Evolutionary conservation across 1,140 invertebrate genomes (phyloP).

Genomic region (Dendrolimus kikuchii): DNA sequence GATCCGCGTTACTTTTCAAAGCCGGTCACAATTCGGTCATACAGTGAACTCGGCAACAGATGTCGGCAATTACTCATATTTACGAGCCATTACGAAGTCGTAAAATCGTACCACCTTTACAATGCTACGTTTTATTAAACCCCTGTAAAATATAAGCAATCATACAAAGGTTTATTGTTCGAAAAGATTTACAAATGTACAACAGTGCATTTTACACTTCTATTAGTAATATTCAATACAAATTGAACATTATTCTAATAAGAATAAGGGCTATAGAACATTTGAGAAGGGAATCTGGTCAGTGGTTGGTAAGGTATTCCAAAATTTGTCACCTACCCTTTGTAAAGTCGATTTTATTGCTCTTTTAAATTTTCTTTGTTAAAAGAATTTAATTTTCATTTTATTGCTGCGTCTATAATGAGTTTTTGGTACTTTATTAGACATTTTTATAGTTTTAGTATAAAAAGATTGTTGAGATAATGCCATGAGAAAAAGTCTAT

Average conservation of each 20-base stretch:
- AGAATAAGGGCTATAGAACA: background rate
- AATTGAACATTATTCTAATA: background rate
- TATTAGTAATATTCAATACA: background rate
- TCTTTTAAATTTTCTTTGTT: slow-evolving; percentile 5
- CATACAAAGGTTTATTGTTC: slow-evolving; percentile 6
- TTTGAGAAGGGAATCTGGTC: background rate
- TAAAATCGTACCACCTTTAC: slow-evolving; percentile 3
- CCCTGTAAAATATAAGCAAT: slow-evolving; percentile 8
- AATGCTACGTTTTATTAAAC: slow-evolving; percentile 9
- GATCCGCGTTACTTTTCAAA: no score
- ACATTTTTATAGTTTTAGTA: no score
- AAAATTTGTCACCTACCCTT: slow-evolving; percentile 9
- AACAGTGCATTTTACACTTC: background rate
- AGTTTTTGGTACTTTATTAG: no score
- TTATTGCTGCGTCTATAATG: no score
- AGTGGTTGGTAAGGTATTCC: background rate
- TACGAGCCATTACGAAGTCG: slow-evolving; percentile 1
- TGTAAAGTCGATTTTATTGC: slow-evolving; percentile 7
- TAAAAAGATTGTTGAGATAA: no score
- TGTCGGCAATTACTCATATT: slow-evolving; percentile 6
- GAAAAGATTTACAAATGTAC: slow-evolving; percentile 4
- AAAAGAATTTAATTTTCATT: background rate
- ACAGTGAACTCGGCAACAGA: slow-evolving; percentile 3
- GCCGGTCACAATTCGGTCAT: no score
- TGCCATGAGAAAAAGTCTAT: no score